Conservation (phyloP, 2,797 vertebrate genomes). For the Microcaecilia unicolor region DNA sequence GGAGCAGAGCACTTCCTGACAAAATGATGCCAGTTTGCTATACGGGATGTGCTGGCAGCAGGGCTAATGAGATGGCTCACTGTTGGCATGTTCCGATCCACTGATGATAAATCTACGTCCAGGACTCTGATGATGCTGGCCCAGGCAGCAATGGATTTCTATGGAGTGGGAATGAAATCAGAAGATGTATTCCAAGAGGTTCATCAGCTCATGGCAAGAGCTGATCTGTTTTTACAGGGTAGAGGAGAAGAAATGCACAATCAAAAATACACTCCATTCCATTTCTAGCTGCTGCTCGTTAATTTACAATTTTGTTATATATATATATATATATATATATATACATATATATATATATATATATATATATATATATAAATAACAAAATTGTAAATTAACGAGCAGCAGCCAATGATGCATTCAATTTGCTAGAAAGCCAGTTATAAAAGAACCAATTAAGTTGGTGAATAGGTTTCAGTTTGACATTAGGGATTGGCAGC, state of each 20-base stretch:
- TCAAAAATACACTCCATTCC: background rate
- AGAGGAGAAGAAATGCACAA: background rate
- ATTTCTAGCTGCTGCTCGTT: background rate
- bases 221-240: slow-evolving; percentile 13
- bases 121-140: background rate
- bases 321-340: too few relatives aligned
- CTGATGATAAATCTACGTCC: slow-evolving; percentile 1
- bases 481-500: too few relatives aligned
- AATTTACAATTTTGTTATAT: too few relatives aligned
- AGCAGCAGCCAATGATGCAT: background rate
- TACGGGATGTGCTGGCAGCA: slow-evolving; percentile 11
- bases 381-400: too few relatives aligned
- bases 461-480: background rate
- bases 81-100: slow-evolving; percentile 4
- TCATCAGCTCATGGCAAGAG: background rate
- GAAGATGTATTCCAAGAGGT: background rate
- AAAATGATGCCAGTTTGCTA: slow-evolving; percentile 2
- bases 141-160: slow-evolving; percentile 14
- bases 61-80: slow-evolving; percentile 6
- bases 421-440: background rate
- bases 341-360: too few relatives aligned
- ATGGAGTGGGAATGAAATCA: background rate
- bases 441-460: background rate
- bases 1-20: slow-evolving; percentile 2
- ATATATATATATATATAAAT: too few relatives aligned